Evolutionary conservation across 2,113 vertebrate genomes (phyloP), one percentile per base, ranked within the genome.

Genomic region (Leiothrix lutea): DNA sequence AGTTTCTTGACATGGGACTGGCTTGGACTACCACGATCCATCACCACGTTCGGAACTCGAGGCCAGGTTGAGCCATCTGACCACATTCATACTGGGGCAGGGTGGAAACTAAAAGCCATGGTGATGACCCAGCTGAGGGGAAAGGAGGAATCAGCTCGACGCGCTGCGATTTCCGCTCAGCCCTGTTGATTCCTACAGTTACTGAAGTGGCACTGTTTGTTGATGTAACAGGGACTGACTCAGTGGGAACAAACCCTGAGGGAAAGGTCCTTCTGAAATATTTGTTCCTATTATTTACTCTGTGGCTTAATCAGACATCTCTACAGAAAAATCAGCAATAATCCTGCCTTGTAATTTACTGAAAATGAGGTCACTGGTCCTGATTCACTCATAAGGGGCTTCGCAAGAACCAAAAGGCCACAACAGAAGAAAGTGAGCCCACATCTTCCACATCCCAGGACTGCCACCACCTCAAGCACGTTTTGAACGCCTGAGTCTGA

Each of bases 241-340:
- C 90, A 95, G 82, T 90, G 94, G 93, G 79, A 96, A 96, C 61
- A 86, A 94, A 86, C 72, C 82, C 69, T 5, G 14, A 42, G 77
- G 67, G 90, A 94, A 93, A 95, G 72, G 83, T 93, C 86, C 80
- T 84, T 58, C 86, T 88, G 92, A 94, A 92, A 77, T 77, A 94
- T 90, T 93, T 95, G 86, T 86, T 92, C 94, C 92, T 88, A 83
- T 92, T 94, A 90, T 92, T 97, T 88, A 88, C 56, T 66, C 91
- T 70, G 72, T 28, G 65, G 75, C 40, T 90, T 94, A 78, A 94
- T 95, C 92, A 92, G 86, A 91, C 80, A 80, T 84, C 69, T 80
- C 45, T 86, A 38, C 57, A 90, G 77, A 92, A 94, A 88, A 84
- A 58, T 51, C 57, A 90, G 71, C 67, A 65, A 92, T 56, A 67